Evolutionary conservation across 2,888 invertebrate genomes (phyloP).

Genomic region (Agonopterix arenella): DNA sequence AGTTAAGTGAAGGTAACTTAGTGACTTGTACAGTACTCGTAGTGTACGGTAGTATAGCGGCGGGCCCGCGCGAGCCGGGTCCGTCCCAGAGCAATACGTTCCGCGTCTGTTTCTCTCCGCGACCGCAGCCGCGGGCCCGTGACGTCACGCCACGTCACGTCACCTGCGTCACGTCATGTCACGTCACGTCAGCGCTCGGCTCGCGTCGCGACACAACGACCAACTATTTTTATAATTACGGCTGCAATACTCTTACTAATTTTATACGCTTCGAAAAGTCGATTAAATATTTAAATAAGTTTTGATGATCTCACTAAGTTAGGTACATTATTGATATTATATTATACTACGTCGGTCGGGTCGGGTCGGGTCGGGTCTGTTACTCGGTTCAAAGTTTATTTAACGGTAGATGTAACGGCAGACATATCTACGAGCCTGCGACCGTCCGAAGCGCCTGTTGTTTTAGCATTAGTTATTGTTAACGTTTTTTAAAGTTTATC

Average conservation of each 20-base stretch:
- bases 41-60: neutral
- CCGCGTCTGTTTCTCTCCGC: neutral
- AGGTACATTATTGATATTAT: neutral
- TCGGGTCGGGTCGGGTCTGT: neutral
- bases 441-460: slow-evolving; percentile 14
- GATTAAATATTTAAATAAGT: slow-evolving; percentile 6
- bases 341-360: neutral
- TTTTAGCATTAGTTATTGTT: slow-evolving; percentile 35
- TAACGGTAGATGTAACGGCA: neutral
- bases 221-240: slow-evolving; percentile 30
- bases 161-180: no score
- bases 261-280: slow-evolving; percentile 27
- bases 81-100: slow-evolving; percentile 5
- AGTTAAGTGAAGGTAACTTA: neutral
- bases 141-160: no score
- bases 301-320: neutral
- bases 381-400: slow-evolving; percentile 3
- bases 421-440: neutral
- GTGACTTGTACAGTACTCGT: neutral
- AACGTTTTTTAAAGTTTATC: slow-evolving; percentile 57
- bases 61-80: neutral
- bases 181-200: neutral
- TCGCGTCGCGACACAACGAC: slow-evolving; percentile 26
- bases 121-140: no score
- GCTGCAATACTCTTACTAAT: slow-evolving; percentile 8